Conservation (phyloP, 2,797 vertebrate species). For the Poecilia wingei region DNA sequence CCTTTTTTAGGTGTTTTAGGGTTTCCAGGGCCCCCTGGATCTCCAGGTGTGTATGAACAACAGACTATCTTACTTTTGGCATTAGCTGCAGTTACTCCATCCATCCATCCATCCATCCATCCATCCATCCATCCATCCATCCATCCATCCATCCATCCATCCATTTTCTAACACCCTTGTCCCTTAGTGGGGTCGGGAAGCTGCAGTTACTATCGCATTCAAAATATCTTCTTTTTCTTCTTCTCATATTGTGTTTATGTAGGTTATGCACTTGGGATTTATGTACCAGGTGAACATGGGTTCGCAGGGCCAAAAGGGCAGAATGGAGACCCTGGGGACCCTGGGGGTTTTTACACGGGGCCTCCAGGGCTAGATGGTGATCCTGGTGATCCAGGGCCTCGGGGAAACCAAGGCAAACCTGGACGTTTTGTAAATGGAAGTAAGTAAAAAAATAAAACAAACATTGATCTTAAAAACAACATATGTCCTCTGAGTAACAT, state of each 20-base stretch:
- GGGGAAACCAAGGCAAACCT: constrained; percentile 57
- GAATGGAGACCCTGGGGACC: constrained; percentile 67
- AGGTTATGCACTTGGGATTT: constrained; percentile 38
- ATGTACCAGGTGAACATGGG: constrained; percentile 34
- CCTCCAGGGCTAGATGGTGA: constrained; percentile 57
- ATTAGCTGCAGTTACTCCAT: neutral
- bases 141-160: too few relatives aligned
- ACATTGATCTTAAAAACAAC: neutral
- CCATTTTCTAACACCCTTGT: too few relatives aligned
- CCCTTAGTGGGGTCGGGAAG: too few relatives aligned
- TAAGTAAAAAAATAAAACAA: constrained; percentile 28
- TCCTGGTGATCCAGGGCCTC: constrained; percentile 53
- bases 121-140: too few relatives aligned
- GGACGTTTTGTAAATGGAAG: constrained; percentile 60
- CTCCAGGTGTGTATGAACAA: constrained; percentile 55
- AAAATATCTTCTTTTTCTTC: neutral
- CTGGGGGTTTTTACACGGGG: constrained; percentile 26
- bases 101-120: too few relatives aligned
- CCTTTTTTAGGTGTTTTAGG: constrained; percentile 55
- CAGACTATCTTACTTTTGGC: neutral
- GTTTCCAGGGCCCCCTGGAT: constrained; percentile 58
- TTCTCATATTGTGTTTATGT: constrained; percentile 4
- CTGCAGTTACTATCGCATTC: neutral
- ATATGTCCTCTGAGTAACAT: neutral
- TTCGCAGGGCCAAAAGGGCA: constrained; percentile 50